Evolutionary conservation across 1,140 invertebrate species (phyloP).

Genomic region (Eupeodes corollae): DNA sequence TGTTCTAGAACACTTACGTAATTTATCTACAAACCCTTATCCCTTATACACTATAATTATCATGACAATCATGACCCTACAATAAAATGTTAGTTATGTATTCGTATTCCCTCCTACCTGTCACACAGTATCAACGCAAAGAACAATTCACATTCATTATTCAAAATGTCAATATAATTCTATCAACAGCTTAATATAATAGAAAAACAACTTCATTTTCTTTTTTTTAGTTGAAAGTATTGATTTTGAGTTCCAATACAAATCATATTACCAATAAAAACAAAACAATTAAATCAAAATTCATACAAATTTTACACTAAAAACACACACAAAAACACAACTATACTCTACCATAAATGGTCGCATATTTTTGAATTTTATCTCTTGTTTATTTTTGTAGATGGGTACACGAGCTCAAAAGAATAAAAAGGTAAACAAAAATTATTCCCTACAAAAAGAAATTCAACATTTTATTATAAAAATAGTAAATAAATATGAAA

Average conservation of each 20-base stretch:
- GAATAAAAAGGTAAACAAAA: conserved; percentile 24
- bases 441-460: background rate
- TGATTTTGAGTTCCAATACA: background rate
- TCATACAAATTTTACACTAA: background rate
- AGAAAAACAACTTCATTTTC: too few relatives aligned
- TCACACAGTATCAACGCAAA: too few relatives aligned
- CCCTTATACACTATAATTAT: too few relatives aligned
- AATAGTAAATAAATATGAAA: background rate
- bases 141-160: too few relatives aligned
- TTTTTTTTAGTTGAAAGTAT: too few relatives aligned
- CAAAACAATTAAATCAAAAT: background rate
- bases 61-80: too few relatives aligned
- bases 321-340: background rate
- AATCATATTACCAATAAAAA: background rate
- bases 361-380: background rate
- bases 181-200: too few relatives aligned
- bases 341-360: background rate
- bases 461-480: background rate
- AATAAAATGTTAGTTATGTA: too few relatives aligned
- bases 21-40: too few relatives aligned
- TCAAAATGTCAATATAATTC: too few relatives aligned
- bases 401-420: conserved; percentile 35
- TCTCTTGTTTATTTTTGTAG: conserved; percentile 9
- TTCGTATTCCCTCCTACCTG: too few relatives aligned
- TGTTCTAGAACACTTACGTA: too few relatives aligned